Base-by-base conservation (phyloP, 2,888 invertebrate genomes). In the Drosophila putrida region DNA sequence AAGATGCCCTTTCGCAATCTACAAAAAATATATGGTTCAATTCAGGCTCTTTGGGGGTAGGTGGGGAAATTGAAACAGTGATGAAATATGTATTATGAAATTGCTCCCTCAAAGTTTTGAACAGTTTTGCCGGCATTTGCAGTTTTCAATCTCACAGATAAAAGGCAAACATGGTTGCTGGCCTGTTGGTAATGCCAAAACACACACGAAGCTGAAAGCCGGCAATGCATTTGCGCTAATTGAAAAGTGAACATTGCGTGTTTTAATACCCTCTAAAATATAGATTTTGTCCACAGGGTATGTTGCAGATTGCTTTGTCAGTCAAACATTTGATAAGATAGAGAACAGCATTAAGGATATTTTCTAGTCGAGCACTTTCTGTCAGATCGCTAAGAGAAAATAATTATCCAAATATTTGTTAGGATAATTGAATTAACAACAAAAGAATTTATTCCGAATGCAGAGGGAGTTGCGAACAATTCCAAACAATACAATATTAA, bases 71-170 rank as follows among this genome's bases (percentile, higher is more conserved):
- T 61, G 58, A 62, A 51, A 57, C 57, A 44, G 44, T 57, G 54
- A 36, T 55, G 47, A 47, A 75, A 75, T 62, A 54, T 71, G 53
- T 39, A 43, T 62, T 63, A 67, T 76, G 60, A 71, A 78, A 78
- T 61, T 44, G 49, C 55, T 25, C 46, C 59, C 55, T 5, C 47
- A 28, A 65, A 63, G 61, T 50, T 54, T 73, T 49, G 15, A 20
- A 35, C 25, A n/a, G 10, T 65, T 78, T 49, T 49, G 63, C 59
- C 71, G 31, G 46, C 74, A 61, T 44, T 47, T 65, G 80, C 80
- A 79, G 39, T 74, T 74, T 78, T 49, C 10, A 11, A 72, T 50
- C 43, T 54, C 43, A 39, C 49, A 36, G 49, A 65, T 73, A 63
- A 63, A 61, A 20, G 54, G 62, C 73, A 66, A 66, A 73, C 74